These are phyloP conservation scores for Pteronura brasiliensis DNA, from an alignment of 2,113 vertebrate genomes.

Conservation along the genomic window DNA sequence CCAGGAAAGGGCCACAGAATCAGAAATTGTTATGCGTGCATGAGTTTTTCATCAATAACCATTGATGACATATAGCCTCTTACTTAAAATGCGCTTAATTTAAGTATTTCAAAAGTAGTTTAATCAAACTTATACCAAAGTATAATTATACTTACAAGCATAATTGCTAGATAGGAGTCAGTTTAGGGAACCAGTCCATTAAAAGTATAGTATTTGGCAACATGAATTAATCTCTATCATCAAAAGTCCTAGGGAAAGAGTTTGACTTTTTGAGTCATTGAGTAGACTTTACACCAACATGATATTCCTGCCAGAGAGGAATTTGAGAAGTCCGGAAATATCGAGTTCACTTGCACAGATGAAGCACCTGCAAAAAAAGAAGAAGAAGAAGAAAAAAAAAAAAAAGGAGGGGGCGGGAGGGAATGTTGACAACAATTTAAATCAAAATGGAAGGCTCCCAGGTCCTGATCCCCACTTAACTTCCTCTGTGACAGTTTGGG, in stretches of 20 bases:
- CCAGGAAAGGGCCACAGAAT: not conserved
- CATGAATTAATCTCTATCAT: not conserved
- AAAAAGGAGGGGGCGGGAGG: not conserved
- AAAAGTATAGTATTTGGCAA: not conserved
- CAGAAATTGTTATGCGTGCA: not conserved
- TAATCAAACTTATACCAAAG: not conserved
- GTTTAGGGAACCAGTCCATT: not conserved
- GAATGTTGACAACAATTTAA: constrained; percentile 6
- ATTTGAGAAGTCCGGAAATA: not conserved
- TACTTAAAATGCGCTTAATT: not conserved
- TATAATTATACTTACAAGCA: not conserved
- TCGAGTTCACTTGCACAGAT: not conserved
- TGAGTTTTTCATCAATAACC: not conserved
- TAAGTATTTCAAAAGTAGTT: not conserved
- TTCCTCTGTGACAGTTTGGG: not conserved
- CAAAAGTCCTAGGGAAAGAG: not conserved
- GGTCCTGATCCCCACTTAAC: not conserved
- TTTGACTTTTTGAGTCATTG: not conserved
- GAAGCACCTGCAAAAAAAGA: not conserved
- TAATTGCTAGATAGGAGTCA: not conserved
- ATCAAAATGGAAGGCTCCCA: not conserved
- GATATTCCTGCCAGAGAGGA: not conserved
- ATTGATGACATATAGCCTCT: not conserved
- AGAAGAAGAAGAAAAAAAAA: no score
- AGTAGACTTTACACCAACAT: not conserved